A percentile compares a stretch with the other conserved stretches of the same genome.
phyloP scores from a whole-genome alignment of 1,140 invertebrate species.

The Bombyx mandarina region DNA sequence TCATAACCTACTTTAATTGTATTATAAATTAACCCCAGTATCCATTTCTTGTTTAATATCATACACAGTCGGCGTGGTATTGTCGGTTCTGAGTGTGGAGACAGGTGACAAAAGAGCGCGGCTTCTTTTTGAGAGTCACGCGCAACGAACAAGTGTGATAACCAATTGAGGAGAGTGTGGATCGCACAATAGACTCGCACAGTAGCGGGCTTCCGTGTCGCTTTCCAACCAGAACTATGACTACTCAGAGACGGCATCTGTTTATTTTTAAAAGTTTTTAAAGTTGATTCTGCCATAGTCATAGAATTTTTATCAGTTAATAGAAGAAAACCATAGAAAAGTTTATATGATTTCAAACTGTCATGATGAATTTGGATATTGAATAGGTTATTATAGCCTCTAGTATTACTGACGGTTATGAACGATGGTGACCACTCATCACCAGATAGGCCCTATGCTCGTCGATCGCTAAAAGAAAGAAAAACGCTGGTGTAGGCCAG shows the following conservation, averaged over 20 bases:
- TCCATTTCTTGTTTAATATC: slow-evolving; percentile 3
- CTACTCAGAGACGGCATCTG: slow-evolving; percentile 9
- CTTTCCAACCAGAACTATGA: slow-evolving; percentile 22
- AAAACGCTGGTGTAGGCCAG: too few species aligned
- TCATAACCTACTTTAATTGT: slow-evolving; percentile 1
- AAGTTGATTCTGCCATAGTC: too few species aligned
- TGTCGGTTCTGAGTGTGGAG: slow-evolving; percentile 18
- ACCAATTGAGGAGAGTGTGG: slow-evolving; percentile 46
- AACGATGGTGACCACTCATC: too few species aligned
- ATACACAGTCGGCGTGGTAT: slow-evolving; percentile 5
- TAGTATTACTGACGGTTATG: too few species aligned
- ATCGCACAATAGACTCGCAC: slow-evolving; percentile 46
- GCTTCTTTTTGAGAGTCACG: slow-evolving; percentile 36
- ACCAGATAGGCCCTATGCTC: too few species aligned
- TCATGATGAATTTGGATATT: too few species aligned
- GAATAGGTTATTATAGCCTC: too few species aligned
- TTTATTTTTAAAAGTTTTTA: too few species aligned
- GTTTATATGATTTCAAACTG: too few species aligned
- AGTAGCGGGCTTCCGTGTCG: slow-evolving; percentile 62
- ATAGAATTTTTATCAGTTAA: too few species aligned
- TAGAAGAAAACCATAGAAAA: too few species aligned
- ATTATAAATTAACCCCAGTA: slow-evolving; percentile 3
- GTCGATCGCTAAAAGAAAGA: too few species aligned
- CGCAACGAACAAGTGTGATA: slow-evolving; percentile 53
- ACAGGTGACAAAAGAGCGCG: slow-evolving; percentile 49